These are phyloP conservation scores for Oxytorus armatus DNA, from an alignment of 2,888 invertebrate species.

Conservation along the genomic window DNA sequence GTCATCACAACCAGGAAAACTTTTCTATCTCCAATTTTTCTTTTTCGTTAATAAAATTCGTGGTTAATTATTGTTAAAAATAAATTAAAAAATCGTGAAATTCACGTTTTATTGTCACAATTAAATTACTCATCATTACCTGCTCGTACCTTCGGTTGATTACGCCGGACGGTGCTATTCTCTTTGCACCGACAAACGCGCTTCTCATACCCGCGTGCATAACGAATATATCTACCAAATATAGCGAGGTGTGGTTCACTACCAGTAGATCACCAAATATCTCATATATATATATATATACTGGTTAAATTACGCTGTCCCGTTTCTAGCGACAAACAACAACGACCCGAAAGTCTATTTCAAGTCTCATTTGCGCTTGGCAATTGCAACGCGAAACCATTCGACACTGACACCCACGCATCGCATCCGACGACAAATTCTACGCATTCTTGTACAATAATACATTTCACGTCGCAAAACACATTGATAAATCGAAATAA, in stretches of 20 bases:
- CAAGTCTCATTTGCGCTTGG: conserved; percentile 45
- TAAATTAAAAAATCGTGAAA: not conserved
- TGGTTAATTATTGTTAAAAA: not conserved
- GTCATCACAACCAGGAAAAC: no score
- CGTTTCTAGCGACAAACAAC: conserved; percentile 11
- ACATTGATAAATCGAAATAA: conserved; percentile 1
- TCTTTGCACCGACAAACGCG: conserved; percentile 75
- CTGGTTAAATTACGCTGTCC: conserved; percentile 44
- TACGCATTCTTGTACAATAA: not conserved
- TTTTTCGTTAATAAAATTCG: not conserved
- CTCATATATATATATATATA: conserved; percentile 30
- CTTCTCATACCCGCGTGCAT: conserved; percentile 82
- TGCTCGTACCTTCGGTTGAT: conserved; percentile 73
- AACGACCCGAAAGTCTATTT: conserved; percentile 30
- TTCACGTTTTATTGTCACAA: conserved; percentile 32
- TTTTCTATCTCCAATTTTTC: no score
- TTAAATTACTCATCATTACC: conserved; percentile 67
- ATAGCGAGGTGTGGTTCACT: conserved; percentile 11
- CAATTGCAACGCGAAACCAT: conserved; percentile 19
- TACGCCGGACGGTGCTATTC: conserved; percentile 68
- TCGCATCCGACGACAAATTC: conserved; percentile 4
- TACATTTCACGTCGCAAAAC: conserved; percentile 14
- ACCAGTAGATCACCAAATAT: conserved; percentile 40
- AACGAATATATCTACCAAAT: conserved; percentile 7
- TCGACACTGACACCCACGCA: conserved; percentile 42